These are phyloP conservation scores for Craseonycteris thonglongyai DNA, from an alignment of 2,113 vertebrate genomes.

Conservation along the genomic window DNA sequence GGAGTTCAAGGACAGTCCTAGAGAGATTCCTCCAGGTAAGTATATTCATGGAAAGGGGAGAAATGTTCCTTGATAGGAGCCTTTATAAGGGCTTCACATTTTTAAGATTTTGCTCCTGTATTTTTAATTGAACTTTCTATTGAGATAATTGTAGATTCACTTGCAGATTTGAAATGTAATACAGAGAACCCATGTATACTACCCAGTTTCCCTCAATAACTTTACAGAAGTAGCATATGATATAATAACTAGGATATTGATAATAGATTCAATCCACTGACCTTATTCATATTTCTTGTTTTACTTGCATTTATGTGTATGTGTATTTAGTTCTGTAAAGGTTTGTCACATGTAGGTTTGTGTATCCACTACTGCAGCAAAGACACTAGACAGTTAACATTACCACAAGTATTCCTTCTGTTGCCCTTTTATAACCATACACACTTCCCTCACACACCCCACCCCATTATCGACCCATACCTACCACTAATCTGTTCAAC, in stretches of 20 bases:
- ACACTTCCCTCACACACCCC: neutral
- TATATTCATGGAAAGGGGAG: neutral
- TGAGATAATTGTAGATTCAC: neutral
- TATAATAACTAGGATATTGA: neutral
- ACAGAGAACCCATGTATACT: neutral
- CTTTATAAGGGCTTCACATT: neutral
- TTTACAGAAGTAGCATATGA: neutral
- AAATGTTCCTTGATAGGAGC: neutral
- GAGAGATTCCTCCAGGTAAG: neutral
- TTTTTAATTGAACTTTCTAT: neutral
- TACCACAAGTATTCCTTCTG: neutral
- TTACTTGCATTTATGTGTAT: neutral
- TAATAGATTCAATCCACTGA: neutral
- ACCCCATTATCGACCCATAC: neutral
- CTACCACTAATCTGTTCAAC: neutral
- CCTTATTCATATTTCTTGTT: neutral
- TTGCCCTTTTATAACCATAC: neutral
- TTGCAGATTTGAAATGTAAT: neutral
- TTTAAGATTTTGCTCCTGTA: neutral
- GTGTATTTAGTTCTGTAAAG: neutral
- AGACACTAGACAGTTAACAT: neutral
- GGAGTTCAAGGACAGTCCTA: neutral
- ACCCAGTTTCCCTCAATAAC: neutral
- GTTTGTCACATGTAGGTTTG: neutral
- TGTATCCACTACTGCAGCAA: neutral